Conservation (phyloP, 2,113 vertebrate genomes). For the Pipra filicauda region DNA sequence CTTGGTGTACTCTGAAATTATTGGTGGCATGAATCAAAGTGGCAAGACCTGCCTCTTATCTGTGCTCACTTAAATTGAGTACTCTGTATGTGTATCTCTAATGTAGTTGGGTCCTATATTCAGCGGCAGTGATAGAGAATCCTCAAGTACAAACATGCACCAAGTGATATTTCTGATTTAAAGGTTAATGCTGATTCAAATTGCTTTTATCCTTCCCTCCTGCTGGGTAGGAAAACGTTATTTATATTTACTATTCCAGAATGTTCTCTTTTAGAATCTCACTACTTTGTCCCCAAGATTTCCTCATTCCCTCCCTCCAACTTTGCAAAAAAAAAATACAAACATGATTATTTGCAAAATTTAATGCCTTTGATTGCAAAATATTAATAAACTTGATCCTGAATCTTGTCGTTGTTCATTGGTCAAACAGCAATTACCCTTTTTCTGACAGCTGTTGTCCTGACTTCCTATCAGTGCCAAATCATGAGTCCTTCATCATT, state of each 20-base stretch:
- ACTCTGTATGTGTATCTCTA: background rate
- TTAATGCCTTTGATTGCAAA: background rate
- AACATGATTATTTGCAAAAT: background rate
- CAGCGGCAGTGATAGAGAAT: background rate
- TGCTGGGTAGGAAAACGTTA: background rate
- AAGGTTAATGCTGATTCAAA: constrained; percentile 1
- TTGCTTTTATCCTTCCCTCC: background rate
- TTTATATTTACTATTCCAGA: background rate
- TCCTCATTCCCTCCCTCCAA: background rate
- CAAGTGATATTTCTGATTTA: constrained; percentile 18
- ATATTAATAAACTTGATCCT: background rate
- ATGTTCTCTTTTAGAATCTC: background rate
- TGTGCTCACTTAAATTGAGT: background rate
- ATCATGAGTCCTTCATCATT: background rate
- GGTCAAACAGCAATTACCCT: background rate
- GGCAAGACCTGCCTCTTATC: background rate
- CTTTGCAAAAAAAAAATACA: background rate
- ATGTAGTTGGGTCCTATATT: background rate
- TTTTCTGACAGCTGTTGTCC: background rate
- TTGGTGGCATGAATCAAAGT: constrained; percentile 2
- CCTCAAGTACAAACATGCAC: background rate
- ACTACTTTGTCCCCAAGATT: background rate
- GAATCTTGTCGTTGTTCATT: background rate
- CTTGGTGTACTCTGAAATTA: background rate
- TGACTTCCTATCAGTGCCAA: background rate